Evolutionary conservation across 2,113 vertebrate species (phyloP).

Genomic region (Neolamprologus tretocephalus): DNA sequence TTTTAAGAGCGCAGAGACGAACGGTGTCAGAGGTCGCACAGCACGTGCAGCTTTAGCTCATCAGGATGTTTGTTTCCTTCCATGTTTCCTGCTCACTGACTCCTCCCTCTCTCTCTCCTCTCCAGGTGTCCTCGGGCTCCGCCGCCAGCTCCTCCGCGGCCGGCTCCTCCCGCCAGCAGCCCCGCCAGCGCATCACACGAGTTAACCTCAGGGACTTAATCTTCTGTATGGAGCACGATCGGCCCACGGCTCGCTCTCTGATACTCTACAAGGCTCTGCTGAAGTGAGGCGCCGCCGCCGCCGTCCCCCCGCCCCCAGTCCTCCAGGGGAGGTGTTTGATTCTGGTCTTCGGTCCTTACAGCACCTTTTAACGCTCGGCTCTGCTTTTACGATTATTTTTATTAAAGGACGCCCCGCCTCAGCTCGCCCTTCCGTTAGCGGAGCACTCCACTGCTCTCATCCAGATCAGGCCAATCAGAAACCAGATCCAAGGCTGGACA

Average conservation of each 20-base stretch:
- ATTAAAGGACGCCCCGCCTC: background rate
- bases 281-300: conserved; percentile 17
- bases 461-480: background rate
- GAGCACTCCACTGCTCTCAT: background rate
- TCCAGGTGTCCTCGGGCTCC: conserved; percentile 54
- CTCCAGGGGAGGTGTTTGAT: background rate
- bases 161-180: conserved; percentile 66
- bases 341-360: background rate
- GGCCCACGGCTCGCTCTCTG: conserved; percentile 70
- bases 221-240: conserved; percentile 81
- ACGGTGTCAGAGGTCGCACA: background rate
- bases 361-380: background rate
- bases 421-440: background rate
- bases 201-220: conserved; percentile 87
- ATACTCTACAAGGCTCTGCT: conserved; percentile 77
- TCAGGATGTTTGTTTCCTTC: background rate
- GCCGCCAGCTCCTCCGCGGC: conserved; percentile 34
- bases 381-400: background rate
- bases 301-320: background rate
- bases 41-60: background rate
- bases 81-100: background rate
- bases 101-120: background rate
- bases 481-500: background rate
- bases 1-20: background rate
- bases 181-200: conserved; percentile 76